Conservation (phyloP, 2,888 invertebrate species). For the Drosophila macrothrix region DNA sequence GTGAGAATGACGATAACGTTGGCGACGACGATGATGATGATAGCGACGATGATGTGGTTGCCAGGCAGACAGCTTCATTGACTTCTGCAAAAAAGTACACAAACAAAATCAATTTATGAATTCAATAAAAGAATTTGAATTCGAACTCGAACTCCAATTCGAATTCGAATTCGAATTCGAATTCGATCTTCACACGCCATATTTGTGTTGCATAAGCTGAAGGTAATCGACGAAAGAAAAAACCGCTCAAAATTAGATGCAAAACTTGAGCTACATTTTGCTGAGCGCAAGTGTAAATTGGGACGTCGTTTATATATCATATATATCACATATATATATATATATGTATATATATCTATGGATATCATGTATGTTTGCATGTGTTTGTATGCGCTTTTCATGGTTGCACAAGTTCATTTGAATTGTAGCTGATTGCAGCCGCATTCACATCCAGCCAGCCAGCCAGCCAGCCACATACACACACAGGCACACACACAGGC, state of each 20-base stretch:
- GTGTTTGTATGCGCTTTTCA: conserved; percentile 24
- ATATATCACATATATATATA: background rate
- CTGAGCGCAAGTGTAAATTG: conserved; percentile 29
- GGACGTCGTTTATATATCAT: background rate
- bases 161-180: background rate
- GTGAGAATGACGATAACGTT: conserved; percentile 14
- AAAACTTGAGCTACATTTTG: conserved; percentile 65
- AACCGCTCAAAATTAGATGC: conserved; percentile 44
- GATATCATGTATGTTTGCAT: too few relatives aligned
- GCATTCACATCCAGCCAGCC: background rate
- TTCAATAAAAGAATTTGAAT: background rate
- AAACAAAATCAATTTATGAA: background rate
- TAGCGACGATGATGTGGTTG: conserved; percentile 59
- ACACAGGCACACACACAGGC: too few relatives aligned
- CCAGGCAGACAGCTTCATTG: conserved; percentile 81
- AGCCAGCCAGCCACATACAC: accelerated
- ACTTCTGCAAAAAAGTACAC: conserved; percentile 61
- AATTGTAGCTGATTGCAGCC: conserved; percentile 15
- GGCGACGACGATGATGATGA: conserved; percentile 10
- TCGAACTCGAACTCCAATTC: background rate
- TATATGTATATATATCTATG: background rate
- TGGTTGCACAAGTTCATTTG: conserved; percentile 39
- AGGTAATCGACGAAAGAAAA: conserved; percentile 20
- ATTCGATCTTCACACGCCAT: background rate
- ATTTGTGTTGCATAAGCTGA: conserved; percentile 45